phyloP scores from a whole-genome alignment of 2,888 invertebrate species.

The Metacarcinus magister region DNA sequence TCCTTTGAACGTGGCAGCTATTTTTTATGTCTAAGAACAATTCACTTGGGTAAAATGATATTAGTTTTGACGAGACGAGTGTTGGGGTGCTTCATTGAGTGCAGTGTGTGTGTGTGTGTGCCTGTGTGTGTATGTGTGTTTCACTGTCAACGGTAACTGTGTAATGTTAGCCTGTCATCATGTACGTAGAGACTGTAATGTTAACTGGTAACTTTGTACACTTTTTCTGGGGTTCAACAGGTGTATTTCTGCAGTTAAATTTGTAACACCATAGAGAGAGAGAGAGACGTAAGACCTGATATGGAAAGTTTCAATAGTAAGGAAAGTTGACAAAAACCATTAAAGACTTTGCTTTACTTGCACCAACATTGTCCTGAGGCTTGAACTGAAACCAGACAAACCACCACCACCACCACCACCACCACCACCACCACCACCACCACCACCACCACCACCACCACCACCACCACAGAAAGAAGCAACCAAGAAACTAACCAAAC shows the following conservation, averaged over 20 bases:
- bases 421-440: slow-evolving; percentile 26
- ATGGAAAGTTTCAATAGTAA: too few relatives aligned
- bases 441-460: slow-evolving; percentile 26
- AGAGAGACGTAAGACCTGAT: neutral
- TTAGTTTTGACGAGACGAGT: neutral
- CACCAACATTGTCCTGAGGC: too few relatives aligned
- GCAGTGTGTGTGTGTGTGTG: neutral
- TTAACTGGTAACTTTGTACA: neutral
- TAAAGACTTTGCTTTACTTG: too few relatives aligned
- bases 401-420: slow-evolving; percentile 26
- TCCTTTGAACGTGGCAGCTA: neutral
- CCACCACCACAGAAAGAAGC: neutral
- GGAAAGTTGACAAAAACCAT: too few relatives aligned
- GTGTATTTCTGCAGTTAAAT: neutral
- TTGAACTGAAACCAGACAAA: neutral
- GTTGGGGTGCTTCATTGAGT: neutral
- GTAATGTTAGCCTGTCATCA: too few relatives aligned
- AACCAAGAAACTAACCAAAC: neutral
- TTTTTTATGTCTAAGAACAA: slow-evolving; percentile 43
- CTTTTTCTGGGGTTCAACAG: too few relatives aligned
- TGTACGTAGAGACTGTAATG: neutral
- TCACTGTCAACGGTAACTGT: too few relatives aligned
- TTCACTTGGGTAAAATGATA: neutral
- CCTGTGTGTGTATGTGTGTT: neutral
- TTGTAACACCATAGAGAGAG: neutral